Conservation (phyloP, 2,888 invertebrate genomes). For the Apantesis nais region DNA sequence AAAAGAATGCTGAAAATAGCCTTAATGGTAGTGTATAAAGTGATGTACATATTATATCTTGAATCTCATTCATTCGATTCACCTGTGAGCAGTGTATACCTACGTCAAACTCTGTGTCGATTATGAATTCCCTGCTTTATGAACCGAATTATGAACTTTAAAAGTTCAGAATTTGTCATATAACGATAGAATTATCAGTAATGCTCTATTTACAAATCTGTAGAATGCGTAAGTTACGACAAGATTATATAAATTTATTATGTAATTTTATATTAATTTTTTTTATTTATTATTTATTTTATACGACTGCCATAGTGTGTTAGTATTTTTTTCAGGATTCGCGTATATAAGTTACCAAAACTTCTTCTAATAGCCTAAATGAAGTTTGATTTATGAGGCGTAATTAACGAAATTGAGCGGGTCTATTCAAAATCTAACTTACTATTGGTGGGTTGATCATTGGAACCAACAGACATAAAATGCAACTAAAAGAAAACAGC, state of each 20-base stretch:
- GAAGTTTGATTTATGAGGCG: not conserved
- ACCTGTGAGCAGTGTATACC: not conserved
- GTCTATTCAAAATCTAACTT: not conserved
- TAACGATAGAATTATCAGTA: not conserved
- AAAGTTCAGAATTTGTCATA: not conserved
- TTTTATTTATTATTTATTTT: too few species aligned
- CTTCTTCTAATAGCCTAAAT: not conserved
- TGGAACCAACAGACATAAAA: not conserved
- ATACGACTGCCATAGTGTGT: too few species aligned
- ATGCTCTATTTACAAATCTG: not conserved
- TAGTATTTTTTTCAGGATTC: not conserved
- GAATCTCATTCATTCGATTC: not conserved
- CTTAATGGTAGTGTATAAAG: constrained; percentile 12
- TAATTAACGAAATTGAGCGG: not conserved
- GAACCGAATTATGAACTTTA: not conserved
- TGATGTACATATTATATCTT: not conserved
- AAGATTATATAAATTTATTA: too few species aligned
- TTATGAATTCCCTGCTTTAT: not conserved
- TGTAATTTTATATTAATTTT: too few species aligned
- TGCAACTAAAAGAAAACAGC: not conserved
- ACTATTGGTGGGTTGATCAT: not conserved
- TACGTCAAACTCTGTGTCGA: not conserved
- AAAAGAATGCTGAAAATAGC: constrained; percentile 32
- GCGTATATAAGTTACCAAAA: not conserved
- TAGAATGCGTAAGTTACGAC: too few species aligned